Percentiles rank a stretch among this genome's conserved stretches.
Evolutionary conservation across 2,113 vertebrate genomes (phyloP).

Genomic region (Seriola quinqueradiata): DNA sequence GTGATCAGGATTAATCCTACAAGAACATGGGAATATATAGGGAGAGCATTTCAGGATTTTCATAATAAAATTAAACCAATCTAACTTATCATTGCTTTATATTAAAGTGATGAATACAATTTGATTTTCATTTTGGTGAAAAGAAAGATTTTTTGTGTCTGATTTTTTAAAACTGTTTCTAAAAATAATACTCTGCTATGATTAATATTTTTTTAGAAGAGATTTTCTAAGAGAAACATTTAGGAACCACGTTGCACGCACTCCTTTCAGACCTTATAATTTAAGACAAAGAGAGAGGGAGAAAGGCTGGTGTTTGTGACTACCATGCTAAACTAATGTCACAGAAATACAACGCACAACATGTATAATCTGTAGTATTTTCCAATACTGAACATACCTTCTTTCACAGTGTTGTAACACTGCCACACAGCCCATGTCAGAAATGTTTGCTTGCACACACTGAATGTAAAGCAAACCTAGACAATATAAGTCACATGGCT

Average conservation of each 20-base stretch:
- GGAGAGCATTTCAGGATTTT: background rate
- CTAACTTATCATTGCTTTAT: background rate
- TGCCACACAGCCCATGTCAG: background rate
- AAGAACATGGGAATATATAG: too few species aligned
- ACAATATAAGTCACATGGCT: background rate
- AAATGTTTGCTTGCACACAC: background rate
- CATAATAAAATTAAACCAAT: background rate
- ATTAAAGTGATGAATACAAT: background rate
- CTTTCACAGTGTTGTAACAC: background rate
- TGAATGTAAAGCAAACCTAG: background rate
- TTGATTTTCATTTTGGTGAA: background rate
- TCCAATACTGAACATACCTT: background rate
- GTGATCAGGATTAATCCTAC: too few species aligned
- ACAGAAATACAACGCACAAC: background rate
- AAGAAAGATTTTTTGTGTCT: background rate
- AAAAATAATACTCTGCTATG: background rate
- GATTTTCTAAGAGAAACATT: too few species aligned
- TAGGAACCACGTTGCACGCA: background rate
- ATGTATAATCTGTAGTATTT: background rate
- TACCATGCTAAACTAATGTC: background rate
- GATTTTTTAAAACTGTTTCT: background rate
- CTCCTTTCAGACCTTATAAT: background rate
- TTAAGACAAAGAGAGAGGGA: too few species aligned
- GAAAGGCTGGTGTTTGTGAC: too few species aligned
- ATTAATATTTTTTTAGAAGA: too few species aligned